These are phyloP conservation scores for Wasmannia auropunctata DNA, from an alignment of 1,140 invertebrate species.

Conservation along the genomic window DNA sequence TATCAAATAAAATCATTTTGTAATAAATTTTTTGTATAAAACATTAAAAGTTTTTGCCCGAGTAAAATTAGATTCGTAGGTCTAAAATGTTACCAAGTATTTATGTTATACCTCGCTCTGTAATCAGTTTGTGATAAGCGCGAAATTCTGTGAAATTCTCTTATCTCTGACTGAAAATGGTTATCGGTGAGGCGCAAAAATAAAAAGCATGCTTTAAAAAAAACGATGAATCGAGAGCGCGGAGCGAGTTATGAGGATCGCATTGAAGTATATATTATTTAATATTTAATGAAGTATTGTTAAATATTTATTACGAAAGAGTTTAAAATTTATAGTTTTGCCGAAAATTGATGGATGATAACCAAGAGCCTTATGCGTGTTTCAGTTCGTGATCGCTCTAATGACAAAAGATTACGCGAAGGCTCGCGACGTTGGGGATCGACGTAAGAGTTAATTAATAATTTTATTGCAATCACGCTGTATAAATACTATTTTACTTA, in stretches of 20 bases:
- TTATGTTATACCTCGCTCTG: background rate
- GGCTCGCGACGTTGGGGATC: constrained; percentile 3
- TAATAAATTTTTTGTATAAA: background rate
- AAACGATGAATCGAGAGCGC: constrained; percentile 21
- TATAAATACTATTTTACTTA: background rate
- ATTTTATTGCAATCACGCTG: background rate
- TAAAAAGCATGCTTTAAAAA: background rate
- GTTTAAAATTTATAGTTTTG: background rate
- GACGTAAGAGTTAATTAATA: constrained; percentile 3
- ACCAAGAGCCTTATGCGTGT: background rate
- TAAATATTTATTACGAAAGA: background rate
- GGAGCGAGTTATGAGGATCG: constrained; percentile 6
- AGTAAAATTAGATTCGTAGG: background rate
- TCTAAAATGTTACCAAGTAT: background rate
- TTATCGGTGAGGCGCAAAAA: constrained; percentile 12
- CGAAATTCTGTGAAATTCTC: background rate
- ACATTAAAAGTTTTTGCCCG: background rate
- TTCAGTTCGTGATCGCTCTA: constrained; percentile 58
- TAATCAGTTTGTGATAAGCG: background rate
- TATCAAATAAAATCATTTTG: background rate
- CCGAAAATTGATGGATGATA: background rate
- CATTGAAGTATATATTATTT: constrained; percentile 39
- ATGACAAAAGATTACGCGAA: constrained; percentile 53
- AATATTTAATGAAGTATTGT: no score
- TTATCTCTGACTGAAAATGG: constrained; percentile 20